Conservation (phyloP, 1,140 invertebrate genomes). For the Solenopsis fugax region DNA sequence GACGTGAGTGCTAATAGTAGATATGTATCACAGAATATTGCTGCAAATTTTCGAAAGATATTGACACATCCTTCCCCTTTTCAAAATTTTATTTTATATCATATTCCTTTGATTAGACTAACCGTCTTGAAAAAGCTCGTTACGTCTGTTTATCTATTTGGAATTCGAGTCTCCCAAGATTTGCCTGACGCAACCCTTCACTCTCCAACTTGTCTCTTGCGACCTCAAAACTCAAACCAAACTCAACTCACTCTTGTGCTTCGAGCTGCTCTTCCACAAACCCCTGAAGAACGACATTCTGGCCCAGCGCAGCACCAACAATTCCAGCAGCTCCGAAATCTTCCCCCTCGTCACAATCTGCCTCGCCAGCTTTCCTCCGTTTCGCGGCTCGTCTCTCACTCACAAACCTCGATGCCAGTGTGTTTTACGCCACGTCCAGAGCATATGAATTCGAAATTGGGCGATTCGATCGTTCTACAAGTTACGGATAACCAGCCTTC, state of each 20-base stretch:
- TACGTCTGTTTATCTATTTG: not conserved
- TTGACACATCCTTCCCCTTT: not conserved
- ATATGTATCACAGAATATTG: not conserved
- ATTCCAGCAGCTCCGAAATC: slow-evolving; percentile 51
- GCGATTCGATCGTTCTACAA: not conserved
- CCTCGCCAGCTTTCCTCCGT: slow-evolving; percentile 44
- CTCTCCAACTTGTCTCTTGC: not conserved
- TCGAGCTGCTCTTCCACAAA: slow-evolving; percentile 90
- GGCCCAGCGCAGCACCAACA: slow-evolving; percentile 50
- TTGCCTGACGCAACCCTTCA: not conserved
- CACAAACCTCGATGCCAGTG: slow-evolving; percentile 17
- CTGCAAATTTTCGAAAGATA: not conserved
- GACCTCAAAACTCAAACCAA: not conserved
- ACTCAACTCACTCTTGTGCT: slow-evolving; percentile 90
- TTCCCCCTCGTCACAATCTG: slow-evolving; percentile 54
- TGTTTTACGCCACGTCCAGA: not conserved
- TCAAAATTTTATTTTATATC: not conserved
- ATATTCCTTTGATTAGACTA: not conserved
- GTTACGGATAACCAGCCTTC: not conserved
- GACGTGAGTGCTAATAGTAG: not conserved
- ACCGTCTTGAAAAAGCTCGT: not conserved
- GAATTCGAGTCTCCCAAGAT: not conserved
- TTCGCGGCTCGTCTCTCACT: slow-evolving; percentile 30
- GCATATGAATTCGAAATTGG: slow-evolving; percentile 11
- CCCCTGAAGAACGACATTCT: slow-evolving; percentile 88